These are phyloP conservation scores for Spilosoma lubricipeda DNA, from an alignment of 2,888 invertebrate genomes.

Conservation along the genomic window DNA sequence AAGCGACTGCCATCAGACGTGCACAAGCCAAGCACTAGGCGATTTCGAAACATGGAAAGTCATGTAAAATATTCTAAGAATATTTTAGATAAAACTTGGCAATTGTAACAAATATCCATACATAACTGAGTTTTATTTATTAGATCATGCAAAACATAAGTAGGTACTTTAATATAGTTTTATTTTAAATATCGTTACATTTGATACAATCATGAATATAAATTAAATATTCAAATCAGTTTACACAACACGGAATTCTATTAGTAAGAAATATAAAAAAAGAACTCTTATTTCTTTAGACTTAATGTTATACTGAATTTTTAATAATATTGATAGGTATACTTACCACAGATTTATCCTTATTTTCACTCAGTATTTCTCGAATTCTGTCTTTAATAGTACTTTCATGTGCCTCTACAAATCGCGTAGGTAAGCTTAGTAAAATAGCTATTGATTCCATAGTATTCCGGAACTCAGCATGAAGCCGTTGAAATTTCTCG, in stretches of 20 bases:
- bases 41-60: neutral
- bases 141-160: neutral
- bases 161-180: no score
- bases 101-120: neutral
- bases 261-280: no score
- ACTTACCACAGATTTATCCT: conserved; percentile 91
- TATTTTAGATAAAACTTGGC: neutral
- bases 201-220: neutral
- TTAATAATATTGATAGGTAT: neutral
- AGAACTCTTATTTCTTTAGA: neutral
- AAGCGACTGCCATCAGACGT: no score
- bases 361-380: conserved; percentile 91
- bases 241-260: no score
- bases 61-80: neutral
- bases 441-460: conserved; percentile 90
- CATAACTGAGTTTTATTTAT: neutral
- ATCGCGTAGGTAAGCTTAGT: conserved; percentile 89
- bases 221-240: neutral
- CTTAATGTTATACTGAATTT: neutral
- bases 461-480: conserved; percentile 89
- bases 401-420: conserved; percentile 92
- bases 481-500: conserved; percentile 89
- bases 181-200: no score
- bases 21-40: no score
- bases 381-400: conserved; percentile 92